phyloP scores from a whole-genome alignment of 2,888 invertebrate species.

The Sinodicranocentrus sp. region DNA sequence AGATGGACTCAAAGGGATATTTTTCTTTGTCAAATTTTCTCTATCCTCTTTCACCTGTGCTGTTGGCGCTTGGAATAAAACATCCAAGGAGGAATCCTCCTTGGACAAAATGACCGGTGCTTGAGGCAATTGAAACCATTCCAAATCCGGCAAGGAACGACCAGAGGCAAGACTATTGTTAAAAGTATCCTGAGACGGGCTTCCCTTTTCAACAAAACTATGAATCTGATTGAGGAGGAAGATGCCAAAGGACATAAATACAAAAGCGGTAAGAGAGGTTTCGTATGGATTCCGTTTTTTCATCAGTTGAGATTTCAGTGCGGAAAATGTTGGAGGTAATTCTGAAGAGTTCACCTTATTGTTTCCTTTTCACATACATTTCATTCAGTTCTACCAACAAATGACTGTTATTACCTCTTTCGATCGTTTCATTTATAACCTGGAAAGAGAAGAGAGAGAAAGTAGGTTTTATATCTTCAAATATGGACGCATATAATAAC shows the following conservation, averaged over 20 bases:
- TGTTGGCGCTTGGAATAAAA: slow-evolving; percentile 71
- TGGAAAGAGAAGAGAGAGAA: slow-evolving; percentile 45
- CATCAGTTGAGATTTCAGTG: not conserved
- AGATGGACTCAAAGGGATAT: not conserved
- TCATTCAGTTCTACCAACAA: slow-evolving; percentile 81
- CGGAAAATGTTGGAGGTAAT: not conserved
- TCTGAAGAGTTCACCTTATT: not conserved
- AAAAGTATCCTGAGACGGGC: slow-evolving; percentile 80
- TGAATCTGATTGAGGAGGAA: slow-evolving; percentile 79
- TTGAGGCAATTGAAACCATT: slow-evolving; percentile 77
- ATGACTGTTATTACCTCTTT: slow-evolving; percentile 80
- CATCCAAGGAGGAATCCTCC: slow-evolving; percentile 77
- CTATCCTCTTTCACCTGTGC: not conserved
- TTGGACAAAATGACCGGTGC: slow-evolving; percentile 79
- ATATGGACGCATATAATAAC: too few species aligned
- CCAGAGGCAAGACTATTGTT: slow-evolving; percentile 80
- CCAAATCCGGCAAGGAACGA: slow-evolving; percentile 78
- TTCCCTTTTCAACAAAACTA: slow-evolving; percentile 68
- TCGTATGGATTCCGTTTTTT: slow-evolving; percentile 65
- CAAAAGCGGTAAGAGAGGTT: slow-evolving; percentile 80
- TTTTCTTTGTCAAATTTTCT: not conserved
- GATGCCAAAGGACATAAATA: slow-evolving; percentile 82
- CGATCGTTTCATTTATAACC: slow-evolving; percentile 81
- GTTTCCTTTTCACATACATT: slow-evolving; percentile 79
- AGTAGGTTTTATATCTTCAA: not conserved